These are phyloP conservation scores for Prunella fulvescens DNA, from an alignment of 2,113 vertebrate species.

Conservation along the genomic window DNA sequence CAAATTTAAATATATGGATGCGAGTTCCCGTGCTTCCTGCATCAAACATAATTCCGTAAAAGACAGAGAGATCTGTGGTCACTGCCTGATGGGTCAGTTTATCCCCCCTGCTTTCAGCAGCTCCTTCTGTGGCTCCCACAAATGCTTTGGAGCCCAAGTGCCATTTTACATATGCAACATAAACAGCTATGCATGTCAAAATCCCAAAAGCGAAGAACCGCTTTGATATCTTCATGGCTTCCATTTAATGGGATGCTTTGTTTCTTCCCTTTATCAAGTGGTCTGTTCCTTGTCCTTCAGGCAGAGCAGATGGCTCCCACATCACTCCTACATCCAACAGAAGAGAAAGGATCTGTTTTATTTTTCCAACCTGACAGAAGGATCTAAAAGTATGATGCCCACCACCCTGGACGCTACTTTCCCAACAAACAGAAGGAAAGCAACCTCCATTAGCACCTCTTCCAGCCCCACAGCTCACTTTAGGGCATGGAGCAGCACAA, in stretches of 20 bases:
- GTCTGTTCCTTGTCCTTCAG: conserved; percentile 19
- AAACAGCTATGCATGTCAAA: conserved; percentile 76
- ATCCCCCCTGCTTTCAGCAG: neutral
- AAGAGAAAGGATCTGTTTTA: neutral
- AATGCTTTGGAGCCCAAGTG: conserved; percentile 63
- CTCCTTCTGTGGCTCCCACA: conserved; percentile 25
- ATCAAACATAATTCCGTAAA: conserved; percentile 93
- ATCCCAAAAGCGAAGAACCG: conserved; percentile 76
- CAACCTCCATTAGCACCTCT: neutral
- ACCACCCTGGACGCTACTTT: fast-evolving
- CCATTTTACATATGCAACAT: conserved; percentile 82
- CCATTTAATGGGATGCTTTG: conserved; percentile 21
- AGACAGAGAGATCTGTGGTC: conserved; percentile 31
- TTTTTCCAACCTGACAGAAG: neutral
- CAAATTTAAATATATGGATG: conserved; percentile 89
- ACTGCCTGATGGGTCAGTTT: neutral
- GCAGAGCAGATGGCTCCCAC: neutral
- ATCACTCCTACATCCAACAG: neutral
- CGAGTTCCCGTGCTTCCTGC: conserved; percentile 95
- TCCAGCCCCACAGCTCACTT: neutral
- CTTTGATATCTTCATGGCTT: conserved; percentile 84
- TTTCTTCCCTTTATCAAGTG: neutral
- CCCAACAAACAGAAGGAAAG: neutral
- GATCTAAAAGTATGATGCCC: neutral
- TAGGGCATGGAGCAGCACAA: neutral